phyloP scores from a whole-genome alignment of 1,140 invertebrate species.

The Neodiprion pinetum region DNA sequence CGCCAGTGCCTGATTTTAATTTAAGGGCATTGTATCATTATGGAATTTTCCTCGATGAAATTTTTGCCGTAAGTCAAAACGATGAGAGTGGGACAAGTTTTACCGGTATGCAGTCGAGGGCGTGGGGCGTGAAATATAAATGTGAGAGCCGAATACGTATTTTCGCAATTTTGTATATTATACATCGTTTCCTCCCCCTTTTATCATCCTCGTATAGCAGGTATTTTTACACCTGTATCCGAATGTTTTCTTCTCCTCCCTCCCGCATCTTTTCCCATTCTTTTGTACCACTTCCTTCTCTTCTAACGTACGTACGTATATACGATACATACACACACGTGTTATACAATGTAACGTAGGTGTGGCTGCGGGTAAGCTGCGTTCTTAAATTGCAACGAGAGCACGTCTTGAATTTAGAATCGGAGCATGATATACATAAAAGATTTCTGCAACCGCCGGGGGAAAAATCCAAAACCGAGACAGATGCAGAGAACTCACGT shows the following conservation, averaged over 20 bases:
- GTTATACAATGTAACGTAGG: no score
- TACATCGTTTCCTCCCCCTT: background rate
- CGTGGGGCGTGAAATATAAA: background rate
- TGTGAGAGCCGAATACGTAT: background rate
- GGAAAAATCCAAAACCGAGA: no score
- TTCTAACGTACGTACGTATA: no score
- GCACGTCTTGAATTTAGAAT: conserved; percentile 3
- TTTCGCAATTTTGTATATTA: background rate
- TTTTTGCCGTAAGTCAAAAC: no score
- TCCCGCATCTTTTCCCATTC: background rate
- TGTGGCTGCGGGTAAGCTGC: background rate
- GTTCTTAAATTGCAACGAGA: conserved; percentile 7
- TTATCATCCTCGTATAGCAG: background rate
- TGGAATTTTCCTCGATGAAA: no score
- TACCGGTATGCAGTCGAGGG: no score
- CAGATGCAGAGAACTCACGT: no score
- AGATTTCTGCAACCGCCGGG: background rate
- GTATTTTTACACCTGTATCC: background rate
- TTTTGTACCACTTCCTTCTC: background rate
- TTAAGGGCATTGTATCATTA: no score
- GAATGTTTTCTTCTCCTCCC: background rate
- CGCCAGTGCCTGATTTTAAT: no score
- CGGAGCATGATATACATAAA: conserved; percentile 1
- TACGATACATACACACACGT: no score
- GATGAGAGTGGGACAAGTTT: no score